Evolutionary conservation across 1,140 invertebrate genomes (phyloP), one percentile per base, ranked within the genome.

Genomic region (Callitettix versicolor): DNA sequence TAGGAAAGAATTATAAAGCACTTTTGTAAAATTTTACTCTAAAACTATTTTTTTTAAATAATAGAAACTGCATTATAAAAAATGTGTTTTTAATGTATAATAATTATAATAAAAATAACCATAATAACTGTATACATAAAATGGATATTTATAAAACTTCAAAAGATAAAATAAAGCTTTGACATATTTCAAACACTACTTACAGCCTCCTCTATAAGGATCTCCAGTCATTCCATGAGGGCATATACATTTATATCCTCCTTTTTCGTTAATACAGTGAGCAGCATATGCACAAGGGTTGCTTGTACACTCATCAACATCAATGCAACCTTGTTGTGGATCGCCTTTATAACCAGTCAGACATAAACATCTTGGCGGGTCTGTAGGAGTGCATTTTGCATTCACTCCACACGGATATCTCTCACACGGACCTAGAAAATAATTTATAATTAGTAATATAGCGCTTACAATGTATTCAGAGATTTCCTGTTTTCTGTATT

Each of bases 361-460:
- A 65, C 91, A 95, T 76, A 89, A 82, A 67, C 91, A 95, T 63
- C 79, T 80, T 6, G 90, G 90, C 17, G 88, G 88, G 73, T 93
- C 88, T 53, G 81, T 88, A 4, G 90, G 88, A 3, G 85, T 89
- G 66, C 91, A 95, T 71, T 89, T 88, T 1, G 90, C 85, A 69
- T 95, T 95, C n/a, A 90, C 82, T 15, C 92, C 91, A 65, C 93
- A 96, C 1, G 84, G 80, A 67, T 86, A 91, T 49, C 87, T 76
- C 67, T 91, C 86, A 65, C 88, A 91, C 4, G 88, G 88, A 68
- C 75, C 74, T 76, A 50, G 21, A 52, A n/a, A n/a, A n/a, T n/a
- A n/a, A n/a, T n/a, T n/a, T n/a, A n/a, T n/a, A n/a, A n/a, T n/a
- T n/a, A n/a, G n/a, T n/a, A 53, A 55, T 41, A 58, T n/a, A 56